Evolutionary conservation across 2,888 invertebrate genomes (phyloP).

Genomic region (Thera britannica): DNA sequence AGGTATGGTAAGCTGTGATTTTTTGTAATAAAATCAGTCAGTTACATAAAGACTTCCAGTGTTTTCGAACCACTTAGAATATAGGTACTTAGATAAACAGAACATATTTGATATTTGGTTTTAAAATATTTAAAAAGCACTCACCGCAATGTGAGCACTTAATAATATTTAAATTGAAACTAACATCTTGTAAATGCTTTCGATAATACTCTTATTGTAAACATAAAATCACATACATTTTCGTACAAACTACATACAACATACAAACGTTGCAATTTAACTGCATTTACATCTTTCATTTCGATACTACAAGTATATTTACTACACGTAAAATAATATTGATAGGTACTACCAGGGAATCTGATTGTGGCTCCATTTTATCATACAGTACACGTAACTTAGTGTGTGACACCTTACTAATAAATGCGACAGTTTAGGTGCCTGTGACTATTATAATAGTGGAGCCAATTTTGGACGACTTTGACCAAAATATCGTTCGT

Average conservation of each 20-base stretch:
- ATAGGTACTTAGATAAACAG: too few relatives aligned
- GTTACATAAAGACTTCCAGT: not conserved
- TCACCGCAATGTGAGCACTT: slow-evolving; percentile 7
- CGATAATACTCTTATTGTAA: slow-evolving; percentile 38
- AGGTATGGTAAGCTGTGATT: not conserved
- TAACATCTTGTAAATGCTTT: slow-evolving; percentile 39
- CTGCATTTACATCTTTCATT: not conserved
- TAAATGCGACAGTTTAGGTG: not conserved
- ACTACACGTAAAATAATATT: not conserved
- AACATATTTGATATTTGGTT: slow-evolving; percentile 1
- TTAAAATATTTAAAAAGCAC: not conserved
- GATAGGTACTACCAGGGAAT: not conserved
- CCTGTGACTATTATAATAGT: too few relatives aligned
- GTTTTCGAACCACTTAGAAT: not conserved
- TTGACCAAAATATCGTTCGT: too few relatives aligned
- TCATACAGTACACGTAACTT: too few relatives aligned
- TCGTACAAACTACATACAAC: slow-evolving; percentile 7
- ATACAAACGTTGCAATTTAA: not conserved
- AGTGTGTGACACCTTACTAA: too few relatives aligned
- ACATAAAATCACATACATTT: slow-evolving; percentile 27
- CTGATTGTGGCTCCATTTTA: not conserved
- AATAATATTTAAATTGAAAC: slow-evolving; percentile 4
- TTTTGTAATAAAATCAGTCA: not conserved
- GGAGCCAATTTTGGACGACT: too few relatives aligned
- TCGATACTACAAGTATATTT: not conserved